Evolutionary conservation across 2,888 invertebrate species (phyloP).

Genomic region (Leptothorax acervorum): DNA sequence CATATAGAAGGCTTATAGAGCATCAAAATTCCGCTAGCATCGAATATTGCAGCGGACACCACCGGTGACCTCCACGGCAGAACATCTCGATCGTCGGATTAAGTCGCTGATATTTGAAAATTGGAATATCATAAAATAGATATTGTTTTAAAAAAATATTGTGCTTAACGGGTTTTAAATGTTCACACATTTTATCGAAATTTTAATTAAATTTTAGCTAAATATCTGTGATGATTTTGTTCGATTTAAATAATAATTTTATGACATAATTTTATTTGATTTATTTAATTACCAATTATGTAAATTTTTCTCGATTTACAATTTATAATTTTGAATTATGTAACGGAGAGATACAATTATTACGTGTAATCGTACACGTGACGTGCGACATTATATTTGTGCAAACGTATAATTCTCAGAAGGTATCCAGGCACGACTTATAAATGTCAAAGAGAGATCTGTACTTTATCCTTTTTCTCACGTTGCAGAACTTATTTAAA

Average conservation of each 20-base stretch:
- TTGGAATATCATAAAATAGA: neutral
- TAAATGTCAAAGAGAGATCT: neutral
- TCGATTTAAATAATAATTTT: neutral
- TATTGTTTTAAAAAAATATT: neutral
- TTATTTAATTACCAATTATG: neutral
- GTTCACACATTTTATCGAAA: neutral
- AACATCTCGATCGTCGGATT: neutral
- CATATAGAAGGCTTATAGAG: neutral
- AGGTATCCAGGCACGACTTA: neutral
- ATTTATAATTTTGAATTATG: neutral
- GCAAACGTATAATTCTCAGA: neutral
- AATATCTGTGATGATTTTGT: neutral
- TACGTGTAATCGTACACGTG: neutral
- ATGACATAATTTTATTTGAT: too few relatives aligned
- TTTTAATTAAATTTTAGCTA: neutral
- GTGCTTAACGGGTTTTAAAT: neutral
- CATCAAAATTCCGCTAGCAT: slow-evolving; percentile 18
- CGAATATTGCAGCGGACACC: slow-evolving; percentile 11
- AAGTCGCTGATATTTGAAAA: slow-evolving; percentile 2
- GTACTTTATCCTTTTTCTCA: neutral
- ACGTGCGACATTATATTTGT: neutral
- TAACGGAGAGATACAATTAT: neutral
- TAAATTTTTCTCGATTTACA: neutral
- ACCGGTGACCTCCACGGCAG: neutral
- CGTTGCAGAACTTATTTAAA: slow-evolving; percentile 21